A percentile compares a stretch with the other conserved stretches of the same genome.
Conservation (phyloP, 2,113 vertebrate species). For the Odobenus rosmarus region DNA sequence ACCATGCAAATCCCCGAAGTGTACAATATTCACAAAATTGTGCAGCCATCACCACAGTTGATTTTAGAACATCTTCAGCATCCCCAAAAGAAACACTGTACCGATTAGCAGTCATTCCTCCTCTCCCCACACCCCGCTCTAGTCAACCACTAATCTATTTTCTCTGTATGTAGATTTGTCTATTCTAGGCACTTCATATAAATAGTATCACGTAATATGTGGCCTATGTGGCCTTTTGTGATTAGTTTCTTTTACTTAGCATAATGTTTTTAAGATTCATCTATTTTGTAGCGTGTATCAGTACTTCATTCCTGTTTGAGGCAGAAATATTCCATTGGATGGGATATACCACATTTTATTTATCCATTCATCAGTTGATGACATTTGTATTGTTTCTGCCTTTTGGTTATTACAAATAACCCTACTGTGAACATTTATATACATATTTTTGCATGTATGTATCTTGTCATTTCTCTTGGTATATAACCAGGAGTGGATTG, state of each 20-base stretch:
- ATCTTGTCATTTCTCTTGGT: slow-evolving; percentile 29
- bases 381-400: background rate
- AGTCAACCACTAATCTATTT: background rate
- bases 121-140: background rate
- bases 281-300: background rate
- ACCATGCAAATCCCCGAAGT: background rate
- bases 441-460: background rate
- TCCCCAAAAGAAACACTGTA: background rate
- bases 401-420: slow-evolving; percentile 1
- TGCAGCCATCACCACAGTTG: background rate
- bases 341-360: background rate
- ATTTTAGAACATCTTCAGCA: background rate
- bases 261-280: background rate
- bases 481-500: background rate
- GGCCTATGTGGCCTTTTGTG: background rate
- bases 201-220: background rate
- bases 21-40: background rate
- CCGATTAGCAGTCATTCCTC: background rate
- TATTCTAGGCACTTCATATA: background rate
- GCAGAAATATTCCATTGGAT: background rate
- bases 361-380: background rate
- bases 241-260: background rate
- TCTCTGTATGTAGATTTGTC: background rate
- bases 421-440: background rate
- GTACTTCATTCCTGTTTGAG: background rate